A percentile compares a stretch with the other conserved stretches of the same genome.
Evolutionary conservation across 2,888 invertebrate genomes (phyloP).

Genomic region (Gnatocerus cornutus): DNA sequence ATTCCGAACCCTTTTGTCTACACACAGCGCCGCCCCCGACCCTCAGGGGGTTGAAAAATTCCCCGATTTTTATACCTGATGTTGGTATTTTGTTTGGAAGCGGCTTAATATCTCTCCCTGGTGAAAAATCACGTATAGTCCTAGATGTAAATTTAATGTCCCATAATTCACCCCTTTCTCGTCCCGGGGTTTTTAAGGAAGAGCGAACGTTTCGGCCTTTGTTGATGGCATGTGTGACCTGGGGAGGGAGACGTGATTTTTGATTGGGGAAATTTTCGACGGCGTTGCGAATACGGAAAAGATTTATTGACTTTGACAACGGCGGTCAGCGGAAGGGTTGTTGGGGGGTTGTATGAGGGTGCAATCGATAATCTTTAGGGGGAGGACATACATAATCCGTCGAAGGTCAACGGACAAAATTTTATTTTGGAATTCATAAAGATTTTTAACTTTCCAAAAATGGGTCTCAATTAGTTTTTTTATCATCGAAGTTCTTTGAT

Average conservation of each 20-base stretch:
- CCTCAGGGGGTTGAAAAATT: not conserved
- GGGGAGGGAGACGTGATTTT: constrained; percentile 30
- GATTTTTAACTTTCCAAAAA: too few species aligned
- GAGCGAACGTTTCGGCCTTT: constrained; percentile 26
- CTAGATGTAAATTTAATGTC: constrained; percentile 55
- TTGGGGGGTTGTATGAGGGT: constrained; percentile 11
- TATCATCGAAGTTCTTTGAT: too few species aligned
- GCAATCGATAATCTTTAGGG: not conserved
- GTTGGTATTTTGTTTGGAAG: constrained; percentile 38
- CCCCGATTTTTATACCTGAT: constrained; percentile 47
- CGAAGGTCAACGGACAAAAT: too few species aligned
- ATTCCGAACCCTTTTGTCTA: constrained; percentile 46
- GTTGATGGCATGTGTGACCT: constrained; percentile 12
- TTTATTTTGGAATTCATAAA: too few species aligned
- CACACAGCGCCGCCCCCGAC: constrained; percentile 10
- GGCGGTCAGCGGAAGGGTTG: constrained; percentile 47
- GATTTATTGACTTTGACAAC: constrained; percentile 56
- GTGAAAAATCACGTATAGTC: constrained; percentile 53
- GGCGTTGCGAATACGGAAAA: constrained; percentile 46
- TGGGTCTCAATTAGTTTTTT: too few species aligned
- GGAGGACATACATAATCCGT: not conserved
- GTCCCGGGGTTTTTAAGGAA: constrained; percentile 42
- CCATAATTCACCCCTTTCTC: constrained; percentile 51
- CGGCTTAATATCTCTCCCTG: constrained; percentile 45
- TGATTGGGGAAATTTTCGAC: constrained; percentile 45